phyloP scores from a whole-genome alignment of 2,113 vertebrate genomes.

The Eulemur rufifrons region DNA sequence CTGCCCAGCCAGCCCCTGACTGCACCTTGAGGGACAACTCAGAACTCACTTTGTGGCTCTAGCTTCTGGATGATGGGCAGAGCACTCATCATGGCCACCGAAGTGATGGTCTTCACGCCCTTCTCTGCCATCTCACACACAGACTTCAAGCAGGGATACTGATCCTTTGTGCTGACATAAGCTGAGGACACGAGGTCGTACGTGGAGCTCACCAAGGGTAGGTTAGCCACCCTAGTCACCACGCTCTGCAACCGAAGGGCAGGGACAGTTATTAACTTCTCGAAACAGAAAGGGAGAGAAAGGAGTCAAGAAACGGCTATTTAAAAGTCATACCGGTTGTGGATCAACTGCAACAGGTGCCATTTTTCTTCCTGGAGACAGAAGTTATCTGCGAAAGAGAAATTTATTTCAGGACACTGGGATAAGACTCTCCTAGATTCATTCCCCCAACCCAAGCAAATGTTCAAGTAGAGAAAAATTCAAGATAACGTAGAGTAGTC shows the following conservation, averaged over 20 bases:
- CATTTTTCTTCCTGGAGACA: slow-evolving; percentile 78
- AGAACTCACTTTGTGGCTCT: slow-evolving; percentile 91
- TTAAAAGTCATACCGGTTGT: slow-evolving; percentile 79
- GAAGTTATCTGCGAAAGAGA: slow-evolving; percentile 65
- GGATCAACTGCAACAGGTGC: slow-evolving; percentile 75
- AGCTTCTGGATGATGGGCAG: slow-evolving; percentile 89
- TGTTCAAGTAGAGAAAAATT: background rate
- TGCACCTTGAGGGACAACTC: background rate
- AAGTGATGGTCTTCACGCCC: slow-evolving; percentile 87
- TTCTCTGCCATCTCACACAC: slow-evolving; percentile 89
- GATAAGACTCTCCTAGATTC: background rate
- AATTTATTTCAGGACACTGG: background rate
- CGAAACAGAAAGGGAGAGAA: background rate
- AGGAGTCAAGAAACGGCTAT: background rate
- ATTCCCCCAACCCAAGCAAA: background rate
- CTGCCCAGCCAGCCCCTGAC: too few relatives aligned
- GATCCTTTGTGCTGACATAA: slow-evolving; percentile 87
- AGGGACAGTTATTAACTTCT: background rate
- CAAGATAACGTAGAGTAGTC: background rate
- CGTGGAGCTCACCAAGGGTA: slow-evolving; percentile 90
- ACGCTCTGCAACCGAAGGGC: slow-evolving; percentile 81
- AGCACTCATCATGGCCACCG: slow-evolving; percentile 87
- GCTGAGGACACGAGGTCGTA: slow-evolving; percentile 85
- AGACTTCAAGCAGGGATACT: slow-evolving; percentile 86
- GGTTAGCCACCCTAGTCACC: slow-evolving; percentile 85